These are phyloP conservation scores for Araneus ventricosus DNA, from an alignment of 1,140 invertebrate genomes.

Conservation along the genomic window DNA sequence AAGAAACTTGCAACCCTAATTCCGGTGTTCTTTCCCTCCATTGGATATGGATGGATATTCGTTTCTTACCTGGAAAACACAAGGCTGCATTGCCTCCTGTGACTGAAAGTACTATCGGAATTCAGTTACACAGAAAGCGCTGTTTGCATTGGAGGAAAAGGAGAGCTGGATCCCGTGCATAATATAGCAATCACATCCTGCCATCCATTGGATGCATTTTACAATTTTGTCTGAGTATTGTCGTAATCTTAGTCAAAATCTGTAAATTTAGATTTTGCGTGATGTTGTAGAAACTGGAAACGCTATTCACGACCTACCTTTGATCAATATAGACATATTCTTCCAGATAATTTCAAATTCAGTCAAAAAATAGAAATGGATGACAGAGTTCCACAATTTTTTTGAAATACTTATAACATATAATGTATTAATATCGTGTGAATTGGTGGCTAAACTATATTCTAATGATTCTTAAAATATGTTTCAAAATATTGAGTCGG, in stretches of 20 bases:
- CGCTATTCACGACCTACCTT: too few species aligned
- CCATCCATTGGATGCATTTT: background rate
- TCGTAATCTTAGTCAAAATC: background rate
- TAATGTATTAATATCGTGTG: too few species aligned
- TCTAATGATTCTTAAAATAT: too few species aligned
- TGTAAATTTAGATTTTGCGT: background rate
- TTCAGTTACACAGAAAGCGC: background rate
- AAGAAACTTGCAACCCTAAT: background rate
- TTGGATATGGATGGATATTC: background rate
- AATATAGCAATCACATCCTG: background rate
- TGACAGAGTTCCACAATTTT: too few species aligned
- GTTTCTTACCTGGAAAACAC: background rate
- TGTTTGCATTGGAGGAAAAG: background rate
- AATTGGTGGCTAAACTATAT: too few species aligned
- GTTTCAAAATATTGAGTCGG: too few species aligned
- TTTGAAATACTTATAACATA: too few species aligned
- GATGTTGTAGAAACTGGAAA: background rate
- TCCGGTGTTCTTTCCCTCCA: background rate
- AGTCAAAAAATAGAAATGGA: too few species aligned
- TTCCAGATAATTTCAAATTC: too few species aligned
- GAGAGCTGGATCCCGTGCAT: background rate
- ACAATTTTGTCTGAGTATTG: background rate
- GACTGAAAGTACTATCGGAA: background rate
- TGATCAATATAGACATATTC: too few species aligned
- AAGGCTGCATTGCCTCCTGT: background rate